A percentile compares a stretch with the other conserved stretches of the same genome.
phyloP scores from a whole-genome alignment of 2,888 invertebrate genomes.

The Clusia tigrina region DNA sequence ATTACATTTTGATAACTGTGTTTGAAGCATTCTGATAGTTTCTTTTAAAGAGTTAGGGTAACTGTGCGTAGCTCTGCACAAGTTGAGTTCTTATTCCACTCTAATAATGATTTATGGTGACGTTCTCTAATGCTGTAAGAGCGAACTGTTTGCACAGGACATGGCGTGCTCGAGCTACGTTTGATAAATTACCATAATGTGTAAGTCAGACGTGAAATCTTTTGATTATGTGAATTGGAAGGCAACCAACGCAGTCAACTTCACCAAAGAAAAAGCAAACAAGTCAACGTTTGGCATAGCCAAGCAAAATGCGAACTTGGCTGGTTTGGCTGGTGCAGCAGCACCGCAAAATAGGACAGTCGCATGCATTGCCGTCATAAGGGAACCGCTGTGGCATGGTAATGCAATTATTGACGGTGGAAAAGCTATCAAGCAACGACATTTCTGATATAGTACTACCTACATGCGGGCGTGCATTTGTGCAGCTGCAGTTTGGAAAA shows the following conservation, averaged over 20 bases:
- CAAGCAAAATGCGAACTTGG: no score
- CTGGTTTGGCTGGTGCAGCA: background rate
- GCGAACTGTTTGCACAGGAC: slow-evolving; percentile 37
- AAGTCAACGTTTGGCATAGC: background rate
- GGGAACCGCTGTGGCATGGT: background rate
- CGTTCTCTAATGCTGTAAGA: slow-evolving; percentile 31
- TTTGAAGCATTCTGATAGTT: no score
- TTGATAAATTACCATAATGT: slow-evolving; percentile 56
- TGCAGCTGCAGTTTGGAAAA: no score
- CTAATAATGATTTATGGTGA: slow-evolving; percentile 42
- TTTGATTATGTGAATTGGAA: slow-evolving; percentile 46
- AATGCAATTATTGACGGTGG: slow-evolving; percentile 7
- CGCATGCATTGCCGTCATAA: background rate
- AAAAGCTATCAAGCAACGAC: background rate
- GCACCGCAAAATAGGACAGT: background rate
- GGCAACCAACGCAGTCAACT: slow-evolving; percentile 11
- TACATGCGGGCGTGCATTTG: background rate
- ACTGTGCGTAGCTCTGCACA: no score
- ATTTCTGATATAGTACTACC: no score
- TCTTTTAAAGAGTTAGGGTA: no score
- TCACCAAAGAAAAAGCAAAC: no score
- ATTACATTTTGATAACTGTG: no score
- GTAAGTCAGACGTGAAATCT: slow-evolving; percentile 54
- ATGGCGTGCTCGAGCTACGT: slow-evolving; percentile 30
- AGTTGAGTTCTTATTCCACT: no score